Evolutionary conservation across 2,888 invertebrate genomes (phyloP).

Genomic region (Nemotelus pantherinus): DNA sequence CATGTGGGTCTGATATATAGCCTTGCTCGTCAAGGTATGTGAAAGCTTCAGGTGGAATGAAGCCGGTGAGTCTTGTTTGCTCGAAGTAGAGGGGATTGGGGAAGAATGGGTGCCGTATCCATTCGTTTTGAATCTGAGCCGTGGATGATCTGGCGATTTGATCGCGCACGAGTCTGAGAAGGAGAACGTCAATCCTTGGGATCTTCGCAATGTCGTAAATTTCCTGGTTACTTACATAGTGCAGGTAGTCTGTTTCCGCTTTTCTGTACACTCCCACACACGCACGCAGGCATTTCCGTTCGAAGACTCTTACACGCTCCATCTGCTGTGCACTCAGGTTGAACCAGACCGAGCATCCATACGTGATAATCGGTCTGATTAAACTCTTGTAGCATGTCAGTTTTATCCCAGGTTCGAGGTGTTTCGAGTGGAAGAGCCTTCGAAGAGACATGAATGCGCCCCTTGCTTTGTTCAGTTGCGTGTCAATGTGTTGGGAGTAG

Average conservation of each 20-base stretch:
- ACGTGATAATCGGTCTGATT: constrained; percentile 28
- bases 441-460: constrained; percentile 1
- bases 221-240: background rate
- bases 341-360: constrained; percentile 31
- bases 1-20: background rate
- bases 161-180: constrained; percentile 9
- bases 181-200: background rate
- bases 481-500: constrained; percentile 12
- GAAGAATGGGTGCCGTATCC: constrained; percentile 13
- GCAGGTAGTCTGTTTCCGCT: constrained; percentile 14
- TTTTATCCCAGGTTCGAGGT: background rate
- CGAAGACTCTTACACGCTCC: constrained; percentile 33
- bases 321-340: constrained; percentile 28
- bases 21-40: constrained; percentile 10
- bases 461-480: background rate
- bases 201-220: constrained; percentile 19
- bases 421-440: constrained; percentile 14
- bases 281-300: constrained; percentile 8
- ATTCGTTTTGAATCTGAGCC: background rate
- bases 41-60: constrained; percentile 38
- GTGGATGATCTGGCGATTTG: background rate
- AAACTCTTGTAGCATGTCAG: constrained; percentile 2
- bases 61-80: constrained; percentile 1
- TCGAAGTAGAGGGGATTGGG: constrained; percentile 4
- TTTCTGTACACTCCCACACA: constrained; percentile 19